Conservation (phyloP, 2,113 vertebrate genomes). For the Carlito syrichta region DNA sequence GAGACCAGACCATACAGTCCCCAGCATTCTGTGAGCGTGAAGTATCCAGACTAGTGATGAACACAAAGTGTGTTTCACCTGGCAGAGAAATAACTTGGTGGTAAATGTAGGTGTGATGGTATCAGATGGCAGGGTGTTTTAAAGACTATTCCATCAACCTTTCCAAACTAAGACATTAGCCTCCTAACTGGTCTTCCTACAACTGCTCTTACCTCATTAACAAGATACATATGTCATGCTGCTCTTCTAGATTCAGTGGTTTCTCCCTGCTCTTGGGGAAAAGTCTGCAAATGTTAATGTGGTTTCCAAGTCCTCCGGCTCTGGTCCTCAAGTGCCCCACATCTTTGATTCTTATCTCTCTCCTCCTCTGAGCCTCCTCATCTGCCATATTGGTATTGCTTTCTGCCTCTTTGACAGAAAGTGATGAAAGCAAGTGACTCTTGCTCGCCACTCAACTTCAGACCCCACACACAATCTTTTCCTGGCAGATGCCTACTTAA, state of each 20-base stretch:
- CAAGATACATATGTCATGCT: neutral
- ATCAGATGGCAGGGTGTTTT: neutral
- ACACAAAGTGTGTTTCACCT: neutral
- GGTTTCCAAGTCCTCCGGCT: neutral
- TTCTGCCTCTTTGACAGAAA: neutral
- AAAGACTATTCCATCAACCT: neutral
- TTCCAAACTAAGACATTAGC: neutral
- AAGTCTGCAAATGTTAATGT: neutral
- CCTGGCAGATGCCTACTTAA: neutral
- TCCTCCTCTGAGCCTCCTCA: neutral
- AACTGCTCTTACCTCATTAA: neutral
- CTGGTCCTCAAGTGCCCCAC: neutral
- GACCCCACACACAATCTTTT: neutral
- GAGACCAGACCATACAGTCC: too few species aligned
- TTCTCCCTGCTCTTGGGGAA: neutral
- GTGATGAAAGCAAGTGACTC: too few species aligned
- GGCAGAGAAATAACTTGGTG: neutral
- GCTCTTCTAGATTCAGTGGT: neutral
- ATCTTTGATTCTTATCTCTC: neutral
- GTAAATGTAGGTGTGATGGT: neutral
- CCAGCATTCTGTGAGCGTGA: neutral
- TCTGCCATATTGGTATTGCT: neutral
- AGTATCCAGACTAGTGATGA: neutral
- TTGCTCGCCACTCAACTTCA: neutral
- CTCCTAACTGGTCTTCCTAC: neutral